Base-by-base conservation (phyloP, 2,113 vertebrate species). In the Pygoscelis antarcticus region DNA sequence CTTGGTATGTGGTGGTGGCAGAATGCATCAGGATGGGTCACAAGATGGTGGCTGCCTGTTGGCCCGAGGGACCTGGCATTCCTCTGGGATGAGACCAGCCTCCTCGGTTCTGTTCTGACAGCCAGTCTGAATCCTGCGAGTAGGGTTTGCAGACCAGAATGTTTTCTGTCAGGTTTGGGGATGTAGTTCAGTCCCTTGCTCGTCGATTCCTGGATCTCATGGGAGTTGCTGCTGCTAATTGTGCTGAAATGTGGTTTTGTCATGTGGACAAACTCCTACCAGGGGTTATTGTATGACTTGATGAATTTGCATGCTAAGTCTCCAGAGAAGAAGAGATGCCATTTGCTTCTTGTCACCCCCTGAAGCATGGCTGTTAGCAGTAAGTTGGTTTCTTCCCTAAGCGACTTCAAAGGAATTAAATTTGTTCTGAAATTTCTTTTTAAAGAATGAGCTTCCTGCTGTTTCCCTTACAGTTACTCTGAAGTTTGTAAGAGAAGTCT, bases 201-300 rank as follows among this genome's bases (percentile, higher is more conserved):
- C 5, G 1, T 80, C 3, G 5, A n/a, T 95, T 90, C 74, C 80
- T 71, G 82, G 52, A 52, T 87, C 81, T 85, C 80, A 17, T 32
- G 91, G 83, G 93, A 92, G 49, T 21, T 79, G 62, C 93, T 92
- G 70, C 68, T 95, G 83, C 61, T 94, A 58, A 54, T 81, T 89
- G 92, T 88, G 88, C 29, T 92, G 91, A 83, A 77, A 47, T 81
- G 88, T 90, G 95, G 79, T 83, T 95, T 96, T 92, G 57, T 89
- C 65, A 74, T 46, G 74, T 6, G 23, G 83, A 32, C 55, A 38
- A 19, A n/a, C 85, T 88, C 76, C 91, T 58, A 12, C 49, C 0
- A 5, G 71, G 69, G 55, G 49, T 61, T 69, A 13, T 66, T 62
- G 58, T 75, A 2, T 72, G 80, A 84, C 57, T 47, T 46, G 68